Conservation (phyloP, 2,113 vertebrate species). For the Ceyx melanurus region DNA sequence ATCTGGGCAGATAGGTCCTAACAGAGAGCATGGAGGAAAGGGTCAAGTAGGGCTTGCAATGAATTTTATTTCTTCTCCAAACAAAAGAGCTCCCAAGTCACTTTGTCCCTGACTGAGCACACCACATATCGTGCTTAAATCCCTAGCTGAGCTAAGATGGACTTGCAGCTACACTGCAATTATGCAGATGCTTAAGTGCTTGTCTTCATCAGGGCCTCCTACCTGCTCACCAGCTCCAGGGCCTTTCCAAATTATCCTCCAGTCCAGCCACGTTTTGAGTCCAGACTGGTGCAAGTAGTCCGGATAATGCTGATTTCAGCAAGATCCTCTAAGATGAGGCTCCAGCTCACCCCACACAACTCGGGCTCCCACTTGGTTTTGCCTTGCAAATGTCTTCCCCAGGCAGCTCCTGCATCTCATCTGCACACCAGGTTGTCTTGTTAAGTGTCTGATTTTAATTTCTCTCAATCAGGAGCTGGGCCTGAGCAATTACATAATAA, state of each 20-base stretch:
- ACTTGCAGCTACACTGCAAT: background rate
- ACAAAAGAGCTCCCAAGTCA: background rate
- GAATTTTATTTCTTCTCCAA: background rate
- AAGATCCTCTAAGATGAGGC: background rate
- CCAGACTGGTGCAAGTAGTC: background rate
- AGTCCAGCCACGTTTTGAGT: background rate
- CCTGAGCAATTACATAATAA: constrained; percentile 50
- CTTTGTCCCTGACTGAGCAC: constrained; percentile 6
- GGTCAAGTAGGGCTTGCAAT: background rate
- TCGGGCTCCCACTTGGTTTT: background rate
- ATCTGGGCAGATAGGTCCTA: background rate
- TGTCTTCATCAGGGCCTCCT: background rate
- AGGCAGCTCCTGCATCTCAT: background rate
- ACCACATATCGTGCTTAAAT: background rate
- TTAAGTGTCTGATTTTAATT: constrained; percentile 63
- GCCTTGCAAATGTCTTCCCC: background rate
- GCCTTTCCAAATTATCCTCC: background rate
- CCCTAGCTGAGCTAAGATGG: background rate
- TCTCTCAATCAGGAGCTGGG: constrained; percentile 43
- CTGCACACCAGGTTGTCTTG: constrained; percentile 20
- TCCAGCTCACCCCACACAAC: fast-evolving
- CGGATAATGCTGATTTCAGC: background rate
- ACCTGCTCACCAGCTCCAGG: background rate
- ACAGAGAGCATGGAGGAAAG: background rate
- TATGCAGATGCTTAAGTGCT: background rate